Evolutionary conservation across 2,888 invertebrate genomes (phyloP), one percentile per base, ranked within the genome.

Genomic region (Harmothoe impar): DNA sequence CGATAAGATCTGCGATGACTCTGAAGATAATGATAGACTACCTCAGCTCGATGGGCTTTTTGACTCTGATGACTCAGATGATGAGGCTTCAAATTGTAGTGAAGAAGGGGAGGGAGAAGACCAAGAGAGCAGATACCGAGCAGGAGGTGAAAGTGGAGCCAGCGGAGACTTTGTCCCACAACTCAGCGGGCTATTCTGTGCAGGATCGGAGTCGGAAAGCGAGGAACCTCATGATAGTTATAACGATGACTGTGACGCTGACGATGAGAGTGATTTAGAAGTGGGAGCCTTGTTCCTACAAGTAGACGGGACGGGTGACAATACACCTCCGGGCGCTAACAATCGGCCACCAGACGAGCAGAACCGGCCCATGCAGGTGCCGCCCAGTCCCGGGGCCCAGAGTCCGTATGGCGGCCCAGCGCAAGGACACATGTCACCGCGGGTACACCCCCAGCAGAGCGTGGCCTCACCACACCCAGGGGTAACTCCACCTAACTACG

Each of bases 291-390:
- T 89, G 23, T 43, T 43, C 43, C 78, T 78, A 0, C 91, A 91
- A 56, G 84, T 91, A n/a, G 92, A 92, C 88, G 92, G 92, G 20
- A 89, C 91, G 1, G 91, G 89, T 0, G 92, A 92, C 88, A 90
- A 92, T 86, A 89, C 78, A 10, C 31, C 62, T n/a, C 91, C 90
- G 43, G 33, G 23, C 35, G 62, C 54, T 43, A 86, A 88, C 54
- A 88, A 72, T 10, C 17, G n/a, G 29, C 25, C 78, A 12, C 81
- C 15, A 17, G 86, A 56, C n/a, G 85, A 52, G 1, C 52, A 12
- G 31, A 33, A 54, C 33, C 0, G 54, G 29, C 85, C 85, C 17
- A 35, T 33, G 33, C 29, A 20, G n/a, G 62, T 77, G 51, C 85
- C 90, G 5, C 68, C 62, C 0, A 85, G 52, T 56, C 62, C 85